These are phyloP conservation scores for Shargacucullia verbasci DNA, from an alignment of 2,888 invertebrate species.

Conservation along the genomic window DNA sequence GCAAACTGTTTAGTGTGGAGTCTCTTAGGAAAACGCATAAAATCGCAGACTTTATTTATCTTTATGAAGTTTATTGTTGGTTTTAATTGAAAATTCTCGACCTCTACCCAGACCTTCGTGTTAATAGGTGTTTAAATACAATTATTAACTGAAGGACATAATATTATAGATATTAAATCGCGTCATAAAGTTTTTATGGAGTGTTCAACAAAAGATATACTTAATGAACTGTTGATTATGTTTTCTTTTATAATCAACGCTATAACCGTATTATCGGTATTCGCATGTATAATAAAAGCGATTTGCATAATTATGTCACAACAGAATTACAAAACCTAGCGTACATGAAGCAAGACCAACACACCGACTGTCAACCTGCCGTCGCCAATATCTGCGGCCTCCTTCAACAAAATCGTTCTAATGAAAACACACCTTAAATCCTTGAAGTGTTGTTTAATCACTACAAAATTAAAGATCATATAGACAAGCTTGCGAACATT, in stretches of 20 bases:
- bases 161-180: too few relatives aligned
- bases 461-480: conserved; percentile 71
- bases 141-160: too few relatives aligned
- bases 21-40: not conserved
- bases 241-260: conserved; percentile 1
- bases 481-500: conserved; percentile 68
- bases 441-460: conserved; percentile 79
- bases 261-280: conserved; percentile 1
- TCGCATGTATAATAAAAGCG: conserved; percentile 8
- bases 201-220: too few relatives aligned
- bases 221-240: too few relatives aligned
- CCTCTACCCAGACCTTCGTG: conserved; percentile 12
- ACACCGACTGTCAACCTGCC: conserved; percentile 3
- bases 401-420: conserved; percentile 44
- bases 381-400: conserved; percentile 27
- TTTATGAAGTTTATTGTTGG: not conserved
- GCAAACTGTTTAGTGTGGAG: conserved; percentile 6
- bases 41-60: conserved; percentile 10
- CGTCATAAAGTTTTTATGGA: too few relatives aligned
- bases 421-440: conserved; percentile 69
- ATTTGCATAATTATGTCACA: conserved; percentile 40
- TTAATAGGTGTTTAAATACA: too few relatives aligned
- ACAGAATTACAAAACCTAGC: conserved; percentile 33
- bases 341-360: conserved; percentile 28
- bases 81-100: not conserved